Conservation (phyloP, 2,888 invertebrate genomes). For the Cantharis nigra region DNA sequence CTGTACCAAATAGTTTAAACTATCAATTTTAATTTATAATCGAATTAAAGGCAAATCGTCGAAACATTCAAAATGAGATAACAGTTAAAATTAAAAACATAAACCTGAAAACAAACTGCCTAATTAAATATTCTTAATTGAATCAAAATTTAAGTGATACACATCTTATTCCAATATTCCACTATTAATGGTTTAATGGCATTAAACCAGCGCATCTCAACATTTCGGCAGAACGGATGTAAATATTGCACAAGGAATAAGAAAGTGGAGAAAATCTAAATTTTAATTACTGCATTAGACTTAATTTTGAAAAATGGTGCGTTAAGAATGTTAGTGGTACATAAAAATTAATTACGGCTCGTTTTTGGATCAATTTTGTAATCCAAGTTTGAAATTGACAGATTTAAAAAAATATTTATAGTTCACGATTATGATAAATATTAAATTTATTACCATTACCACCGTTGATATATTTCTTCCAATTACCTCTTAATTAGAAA, state of each 20-base stretch:
- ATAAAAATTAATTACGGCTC: not conserved
- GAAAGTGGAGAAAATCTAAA: not conserved
- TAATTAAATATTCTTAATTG: not conserved
- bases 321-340: not conserved
- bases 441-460: conserved; percentile 19
- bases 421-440: not conserved
- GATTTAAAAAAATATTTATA: not conserved
- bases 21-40: not conserved
- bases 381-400: not conserved
- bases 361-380: not conserved
- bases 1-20: not conserved
- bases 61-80: not conserved
- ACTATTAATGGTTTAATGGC: not conserved
- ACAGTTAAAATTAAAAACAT: not conserved
- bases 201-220: not conserved
- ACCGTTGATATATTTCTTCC: conserved; percentile 7
- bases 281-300: not conserved
- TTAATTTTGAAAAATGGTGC: not conserved
- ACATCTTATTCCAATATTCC: not conserved
- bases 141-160: not conserved
- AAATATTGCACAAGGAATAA: not conserved
- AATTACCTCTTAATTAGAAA: conserved; percentile 19
- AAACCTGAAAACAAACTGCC: not conserved
- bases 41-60: not conserved
- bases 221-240: not conserved